phyloP scores from a whole-genome alignment of 2,797 vertebrate species.

The Enteromius thamalakanensis region DNA sequence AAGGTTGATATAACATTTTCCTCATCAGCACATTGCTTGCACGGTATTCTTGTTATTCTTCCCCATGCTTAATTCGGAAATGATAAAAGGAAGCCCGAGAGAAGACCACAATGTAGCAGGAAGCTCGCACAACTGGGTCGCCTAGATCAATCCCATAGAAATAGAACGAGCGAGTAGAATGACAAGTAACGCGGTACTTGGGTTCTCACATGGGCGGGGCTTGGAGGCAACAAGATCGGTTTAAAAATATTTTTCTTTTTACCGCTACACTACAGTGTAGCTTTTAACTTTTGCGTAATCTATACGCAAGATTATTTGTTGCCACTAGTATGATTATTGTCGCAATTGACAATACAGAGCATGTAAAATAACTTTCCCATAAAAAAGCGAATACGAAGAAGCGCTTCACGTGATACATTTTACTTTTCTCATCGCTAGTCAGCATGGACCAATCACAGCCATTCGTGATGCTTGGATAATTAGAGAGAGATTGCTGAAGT shows the following conservation, averaged over 20 bases:
- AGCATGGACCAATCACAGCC: background rate
- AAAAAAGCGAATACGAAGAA: background rate
- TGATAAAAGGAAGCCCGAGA: slow-evolving; percentile 52
- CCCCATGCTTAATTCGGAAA: slow-evolving; percentile 51
- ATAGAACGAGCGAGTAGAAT: background rate
- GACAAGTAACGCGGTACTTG: rapidly evolving
- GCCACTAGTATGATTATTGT: no score
- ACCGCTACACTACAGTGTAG: background rate
- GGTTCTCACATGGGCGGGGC: background rate
- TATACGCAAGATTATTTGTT: background rate
- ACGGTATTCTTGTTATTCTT: slow-evolving; percentile 10
- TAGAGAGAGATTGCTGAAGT: no score
- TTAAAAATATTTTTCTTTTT: background rate
- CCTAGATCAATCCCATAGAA: slow-evolving; percentile 2
- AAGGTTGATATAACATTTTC: background rate
- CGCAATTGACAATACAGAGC: background rate
- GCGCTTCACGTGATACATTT: background rate
- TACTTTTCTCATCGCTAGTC: slow-evolving; percentile 5
- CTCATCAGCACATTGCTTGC: slow-evolving; percentile 2
- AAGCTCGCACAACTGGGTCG: slow-evolving; percentile 51
- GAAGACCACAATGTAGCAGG: slow-evolving; percentile 70
- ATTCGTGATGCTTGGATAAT: background rate
- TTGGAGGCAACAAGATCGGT: background rate
- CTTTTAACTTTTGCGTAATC: background rate
- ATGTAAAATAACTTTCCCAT: background rate